Base-by-base conservation (phyloP, 2,888 invertebrate species). In the Chrysomela aeneicollis region DNA sequence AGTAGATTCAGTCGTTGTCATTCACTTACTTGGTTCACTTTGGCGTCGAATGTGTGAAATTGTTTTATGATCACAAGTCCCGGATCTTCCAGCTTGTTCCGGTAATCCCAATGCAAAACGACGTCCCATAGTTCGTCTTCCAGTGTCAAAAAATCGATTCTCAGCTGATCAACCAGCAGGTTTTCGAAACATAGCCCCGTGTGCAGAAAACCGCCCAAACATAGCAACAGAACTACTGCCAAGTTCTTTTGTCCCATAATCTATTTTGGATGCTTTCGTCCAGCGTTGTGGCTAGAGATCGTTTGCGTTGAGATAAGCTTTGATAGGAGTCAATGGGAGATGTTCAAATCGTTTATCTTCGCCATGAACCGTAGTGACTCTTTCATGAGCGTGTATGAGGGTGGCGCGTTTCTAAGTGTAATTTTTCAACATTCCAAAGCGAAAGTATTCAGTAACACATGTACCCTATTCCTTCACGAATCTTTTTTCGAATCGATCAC, bases 91-190 rank as follows among this genome's bases (percentile, higher is more conserved):
- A 46, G 17, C 0, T 17, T 3, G 32, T 59, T 37, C 32, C 60
- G 52, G 26, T 53, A 65, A 10, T 64, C 58, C 4, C 68, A 30
- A 22, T 76, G 73, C 26, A 71, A 37, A 4, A 77, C 70, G 52
- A 71, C 67, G 15, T 73, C 68, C 81, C 81, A 81, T 17, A 88
- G 75, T 19, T 84, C 79, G 42, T 83, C 80, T 77, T 91, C 90
- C 57, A 90, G 73, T 18, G 81, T 78, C 49, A 89, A 81, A 74
- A 92, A 87, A 55, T 87, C 84, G 12, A 84, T 82, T 46, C 91
- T 86, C 63, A 89, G 76, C 61, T 85, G 78, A 78, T 92, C 91
- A n/a, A 90, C 85, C 1, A 71, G 59, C 6, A 71, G 42, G 47
- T 66, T 68, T 19, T 64, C 46, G 9, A 54, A n/a, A 18, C 53